Conservation (phyloP, 2,113 vertebrate species). For the Puma concolor region DNA sequence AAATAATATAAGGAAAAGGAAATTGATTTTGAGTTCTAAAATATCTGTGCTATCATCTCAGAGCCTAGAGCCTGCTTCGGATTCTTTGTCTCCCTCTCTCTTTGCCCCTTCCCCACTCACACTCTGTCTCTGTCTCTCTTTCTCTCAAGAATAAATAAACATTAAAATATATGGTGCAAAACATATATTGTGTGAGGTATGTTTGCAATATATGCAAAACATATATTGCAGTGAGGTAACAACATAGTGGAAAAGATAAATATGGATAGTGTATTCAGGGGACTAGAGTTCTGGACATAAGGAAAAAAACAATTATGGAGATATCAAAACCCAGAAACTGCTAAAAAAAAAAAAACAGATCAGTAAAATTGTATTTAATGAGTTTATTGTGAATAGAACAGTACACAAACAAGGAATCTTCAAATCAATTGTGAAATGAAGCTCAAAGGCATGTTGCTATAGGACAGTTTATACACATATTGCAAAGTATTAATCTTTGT, state of each 20-base stretch:
- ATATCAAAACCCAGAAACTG: background rate
- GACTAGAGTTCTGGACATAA: background rate
- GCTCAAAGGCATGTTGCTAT: background rate
- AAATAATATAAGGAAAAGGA: background rate
- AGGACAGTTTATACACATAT: background rate
- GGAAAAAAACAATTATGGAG: background rate
- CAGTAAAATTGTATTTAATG: background rate
- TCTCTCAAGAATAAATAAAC: too few species aligned
- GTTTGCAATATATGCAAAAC: background rate
- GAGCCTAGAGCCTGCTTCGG: too few species aligned
- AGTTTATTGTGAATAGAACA: background rate
- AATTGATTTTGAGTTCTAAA: background rate
- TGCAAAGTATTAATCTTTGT: background rate
- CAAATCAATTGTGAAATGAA: background rate
- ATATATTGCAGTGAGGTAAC: background rate
- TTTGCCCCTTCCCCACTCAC: too few species aligned
- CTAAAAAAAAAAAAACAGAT: background rate
- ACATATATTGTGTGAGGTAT: background rate
- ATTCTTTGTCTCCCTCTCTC: too few species aligned
- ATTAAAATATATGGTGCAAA: background rate
- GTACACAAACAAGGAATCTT: background rate
- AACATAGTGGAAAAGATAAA: background rate
- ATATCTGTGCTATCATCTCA: too few species aligned
- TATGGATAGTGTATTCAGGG: background rate
- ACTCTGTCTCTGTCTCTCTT: too few species aligned